These are phyloP conservation scores for Takifugu ocellatus DNA, from an alignment of 2,797 vertebrate genomes.

Conservation along the genomic window DNA sequence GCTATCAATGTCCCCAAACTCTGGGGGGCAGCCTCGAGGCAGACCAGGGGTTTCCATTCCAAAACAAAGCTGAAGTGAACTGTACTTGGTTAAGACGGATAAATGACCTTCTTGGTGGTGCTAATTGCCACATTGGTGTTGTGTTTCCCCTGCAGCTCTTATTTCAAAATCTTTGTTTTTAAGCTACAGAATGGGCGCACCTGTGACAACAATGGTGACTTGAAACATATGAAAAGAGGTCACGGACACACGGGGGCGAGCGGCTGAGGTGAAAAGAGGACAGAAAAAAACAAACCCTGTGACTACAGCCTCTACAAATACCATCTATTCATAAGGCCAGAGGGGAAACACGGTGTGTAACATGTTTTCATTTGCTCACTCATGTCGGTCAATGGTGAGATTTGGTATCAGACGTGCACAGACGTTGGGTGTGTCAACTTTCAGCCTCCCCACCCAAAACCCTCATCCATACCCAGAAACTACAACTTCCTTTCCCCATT, in stretches of 20 bases:
- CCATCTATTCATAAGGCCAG: slow-evolving; percentile 49
- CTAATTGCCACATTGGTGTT: slow-evolving; percentile 15
- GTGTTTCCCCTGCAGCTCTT: slow-evolving; percentile 17
- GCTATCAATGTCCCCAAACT: no score
- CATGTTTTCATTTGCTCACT: slow-evolving; percentile 65
- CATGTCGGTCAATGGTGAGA: slow-evolving; percentile 62
- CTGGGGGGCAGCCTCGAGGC: no score
- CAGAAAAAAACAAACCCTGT: slow-evolving; percentile 26
- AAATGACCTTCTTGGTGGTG: not conserved
- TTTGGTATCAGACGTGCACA: slow-evolving; percentile 59
- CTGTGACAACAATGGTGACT: slow-evolving; percentile 46
- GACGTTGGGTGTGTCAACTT: slow-evolving; percentile 52
- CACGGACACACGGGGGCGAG: slow-evolving; percentile 41
- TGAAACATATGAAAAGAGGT: slow-evolving; percentile 36
- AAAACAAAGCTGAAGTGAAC: no score
- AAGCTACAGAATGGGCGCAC: slow-evolving; percentile 41
- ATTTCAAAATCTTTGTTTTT: slow-evolving; percentile 22
- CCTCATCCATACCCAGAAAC: slow-evolving; percentile 55
- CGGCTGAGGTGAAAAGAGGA: slow-evolving; percentile 31
- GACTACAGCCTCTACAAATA: slow-evolving; percentile 41
- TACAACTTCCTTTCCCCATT: slow-evolving; percentile 64
- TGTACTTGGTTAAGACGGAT: not conserved
- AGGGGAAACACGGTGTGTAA: slow-evolving; percentile 44
- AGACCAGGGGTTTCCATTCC: no score
- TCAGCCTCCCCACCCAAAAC: slow-evolving; percentile 50